Evolutionary conservation across 2,888 invertebrate species (phyloP).

Genomic region (Lithophane semibrunnea): DNA sequence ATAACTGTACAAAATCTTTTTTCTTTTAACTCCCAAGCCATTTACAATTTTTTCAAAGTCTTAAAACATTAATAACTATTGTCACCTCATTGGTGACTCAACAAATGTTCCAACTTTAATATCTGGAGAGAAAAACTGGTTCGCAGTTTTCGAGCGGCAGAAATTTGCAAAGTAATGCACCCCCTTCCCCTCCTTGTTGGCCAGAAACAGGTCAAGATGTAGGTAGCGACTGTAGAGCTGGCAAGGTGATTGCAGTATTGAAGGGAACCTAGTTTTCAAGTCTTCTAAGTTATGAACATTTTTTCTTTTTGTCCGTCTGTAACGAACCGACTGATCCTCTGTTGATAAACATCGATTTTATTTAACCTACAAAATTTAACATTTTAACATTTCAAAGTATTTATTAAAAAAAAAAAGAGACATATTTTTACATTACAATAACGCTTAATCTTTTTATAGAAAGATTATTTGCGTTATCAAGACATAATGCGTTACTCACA

Average conservation of each 20-base stretch:
- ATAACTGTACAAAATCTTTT: not conserved
- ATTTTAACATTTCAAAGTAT: too few species aligned
- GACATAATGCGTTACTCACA: too few species aligned
- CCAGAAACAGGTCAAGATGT: conserved; percentile 84
- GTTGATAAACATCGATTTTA: too few species aligned
- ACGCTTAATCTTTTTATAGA: too few species aligned
- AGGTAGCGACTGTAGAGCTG: conserved; percentile 54
- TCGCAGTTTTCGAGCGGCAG: conserved; percentile 78
- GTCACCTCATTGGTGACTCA: conserved; percentile 37
- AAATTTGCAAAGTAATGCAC: conserved; percentile 83
- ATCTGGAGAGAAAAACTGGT: conserved; percentile 74
- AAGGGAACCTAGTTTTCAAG: conserved; percentile 23
- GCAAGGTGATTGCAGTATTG: conserved; percentile 33
- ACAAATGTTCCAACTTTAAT: conserved; percentile 65
- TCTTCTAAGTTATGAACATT: not conserved
- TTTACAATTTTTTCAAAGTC: not conserved
- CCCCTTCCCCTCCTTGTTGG: conserved; percentile 39
- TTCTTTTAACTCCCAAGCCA: not conserved
- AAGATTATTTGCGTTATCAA: too few species aligned
- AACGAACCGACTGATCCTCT: not conserved
- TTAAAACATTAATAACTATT: conserved; percentile 22
- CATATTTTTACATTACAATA: too few species aligned
- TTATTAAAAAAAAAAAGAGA: too few species aligned
- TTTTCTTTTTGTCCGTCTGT: not conserved
- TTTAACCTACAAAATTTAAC: too few species aligned